These are phyloP conservation scores for Crotalus helleri DNA, from an alignment of 2,113 vertebrate species.

Conservation along the genomic window DNA sequence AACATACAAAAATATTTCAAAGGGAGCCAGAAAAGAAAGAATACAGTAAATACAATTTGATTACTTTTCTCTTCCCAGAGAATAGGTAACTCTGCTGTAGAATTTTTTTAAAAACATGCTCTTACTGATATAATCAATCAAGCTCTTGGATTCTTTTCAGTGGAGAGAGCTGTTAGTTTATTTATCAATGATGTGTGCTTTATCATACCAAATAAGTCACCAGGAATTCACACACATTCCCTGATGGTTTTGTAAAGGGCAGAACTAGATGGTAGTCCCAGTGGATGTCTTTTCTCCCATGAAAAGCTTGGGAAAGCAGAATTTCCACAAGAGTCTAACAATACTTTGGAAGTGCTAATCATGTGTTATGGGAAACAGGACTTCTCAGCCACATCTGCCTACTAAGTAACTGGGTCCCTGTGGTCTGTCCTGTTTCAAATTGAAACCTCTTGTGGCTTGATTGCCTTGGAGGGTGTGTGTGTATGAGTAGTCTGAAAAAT, in stretches of 20 bases:
- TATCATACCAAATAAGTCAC: slow-evolving; percentile 17
- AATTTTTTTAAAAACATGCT: background rate
- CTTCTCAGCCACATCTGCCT: slow-evolving; percentile 35
- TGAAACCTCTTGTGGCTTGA: slow-evolving; percentile 37
- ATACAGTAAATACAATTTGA: background rate
- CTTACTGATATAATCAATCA: background rate
- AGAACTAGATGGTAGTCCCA: slow-evolving; percentile 36
- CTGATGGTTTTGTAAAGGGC: slow-evolving; percentile 38
- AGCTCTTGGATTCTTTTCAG: background rate
- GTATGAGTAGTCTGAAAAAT: slow-evolving; percentile 41
- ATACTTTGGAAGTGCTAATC: slow-evolving; percentile 40
- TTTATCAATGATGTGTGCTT: slow-evolving; percentile 24
- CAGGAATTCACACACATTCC: slow-evolving; percentile 9
- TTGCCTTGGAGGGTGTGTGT: slow-evolving; percentile 27
- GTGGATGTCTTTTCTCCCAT: slow-evolving; percentile 20
- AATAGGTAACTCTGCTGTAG: background rate
- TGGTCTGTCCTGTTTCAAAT: slow-evolving; percentile 53
- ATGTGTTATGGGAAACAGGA: slow-evolving; percentile 37
- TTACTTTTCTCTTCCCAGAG: background rate
- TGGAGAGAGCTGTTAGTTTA: slow-evolving; percentile 2
- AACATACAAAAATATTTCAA: background rate
- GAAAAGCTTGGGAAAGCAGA: slow-evolving; percentile 34
- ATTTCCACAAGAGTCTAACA: slow-evolving; percentile 34
- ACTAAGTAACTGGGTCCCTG: slow-evolving; percentile 36
- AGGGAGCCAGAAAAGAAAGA: background rate